phyloP scores from a whole-genome alignment of 2,113 vertebrate genomes.

The Nothobranchius furzeri region DNA sequence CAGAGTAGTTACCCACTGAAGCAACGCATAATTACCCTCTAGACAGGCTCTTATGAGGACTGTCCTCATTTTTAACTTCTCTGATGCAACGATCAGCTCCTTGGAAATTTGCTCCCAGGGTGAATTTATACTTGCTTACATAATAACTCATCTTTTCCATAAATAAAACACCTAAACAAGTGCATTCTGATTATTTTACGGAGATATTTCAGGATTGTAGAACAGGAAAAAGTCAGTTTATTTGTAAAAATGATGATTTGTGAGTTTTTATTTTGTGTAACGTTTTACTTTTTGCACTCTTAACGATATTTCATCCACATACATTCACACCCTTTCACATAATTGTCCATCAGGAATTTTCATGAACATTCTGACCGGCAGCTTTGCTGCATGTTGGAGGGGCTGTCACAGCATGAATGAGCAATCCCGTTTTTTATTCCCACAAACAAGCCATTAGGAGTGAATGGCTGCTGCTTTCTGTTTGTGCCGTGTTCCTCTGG shows the following conservation, averaged over 20 bases:
- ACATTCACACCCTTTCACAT: too few relatives aligned
- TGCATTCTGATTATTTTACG: not conserved
- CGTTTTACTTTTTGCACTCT: too few relatives aligned
- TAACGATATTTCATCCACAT: too few relatives aligned
- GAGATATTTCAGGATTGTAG: too few relatives aligned
- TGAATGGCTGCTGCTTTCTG: slow-evolving; percentile 8
- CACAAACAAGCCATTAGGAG: slow-evolving; percentile 20
- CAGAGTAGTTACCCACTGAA: too few relatives aligned
- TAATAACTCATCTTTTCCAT: not conserved
- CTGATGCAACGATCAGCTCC: slow-evolving; percentile 2
- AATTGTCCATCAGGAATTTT: too few relatives aligned
- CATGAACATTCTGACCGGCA: too few relatives aligned
- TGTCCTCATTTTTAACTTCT: slow-evolving; percentile 27
- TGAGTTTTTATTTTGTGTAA: too few relatives aligned
- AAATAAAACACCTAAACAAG: not conserved
- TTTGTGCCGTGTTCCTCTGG: slow-evolving; percentile 32
- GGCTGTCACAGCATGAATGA: slow-evolving; percentile 15
- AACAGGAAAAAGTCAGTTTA: too few relatives aligned
- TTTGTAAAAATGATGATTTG: too few relatives aligned
- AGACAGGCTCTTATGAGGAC: slow-evolving; percentile 4
- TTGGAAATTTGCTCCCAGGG: not conserved
- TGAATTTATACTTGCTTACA: not conserved
- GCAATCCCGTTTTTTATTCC: not conserved
- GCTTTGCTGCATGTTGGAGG: too few relatives aligned
- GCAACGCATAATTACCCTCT: slow-evolving; percentile 6